These are phyloP conservation scores for Listrodromus nycthemerus DNA, from an alignment of 2,888 invertebrate species.

Conservation along the genomic window DNA sequence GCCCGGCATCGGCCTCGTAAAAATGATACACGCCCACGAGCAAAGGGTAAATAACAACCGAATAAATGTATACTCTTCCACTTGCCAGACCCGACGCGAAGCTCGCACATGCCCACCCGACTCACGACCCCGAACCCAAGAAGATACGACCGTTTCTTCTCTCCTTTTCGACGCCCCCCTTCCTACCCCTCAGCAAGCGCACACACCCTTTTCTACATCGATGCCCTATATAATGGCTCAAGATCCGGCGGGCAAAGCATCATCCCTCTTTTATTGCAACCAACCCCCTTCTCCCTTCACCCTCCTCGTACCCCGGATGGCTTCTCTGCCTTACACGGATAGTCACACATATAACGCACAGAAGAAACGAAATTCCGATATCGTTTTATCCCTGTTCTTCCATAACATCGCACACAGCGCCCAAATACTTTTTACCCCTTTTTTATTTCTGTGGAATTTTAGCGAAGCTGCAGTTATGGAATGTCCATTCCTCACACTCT, in stretches of 20 bases:
- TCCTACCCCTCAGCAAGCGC: conserved; percentile 18
- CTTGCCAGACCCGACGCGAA: conserved; percentile 8
- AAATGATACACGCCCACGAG: conserved; percentile 74
- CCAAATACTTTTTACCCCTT: neutral
- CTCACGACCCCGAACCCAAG: neutral
- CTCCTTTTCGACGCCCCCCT: conserved; percentile 50
- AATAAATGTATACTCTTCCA: conserved; percentile 69
- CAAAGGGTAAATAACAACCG: conserved; percentile 75
- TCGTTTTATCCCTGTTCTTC: conserved; percentile 31
- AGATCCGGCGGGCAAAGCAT: conserved; percentile 11
- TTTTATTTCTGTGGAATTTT: conserved; percentile 23
- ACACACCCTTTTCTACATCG: conserved; percentile 32
- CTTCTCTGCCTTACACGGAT: neutral
- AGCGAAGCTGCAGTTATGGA: conserved; percentile 10
- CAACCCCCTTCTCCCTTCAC: neutral
- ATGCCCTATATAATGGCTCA: conserved; percentile 11
- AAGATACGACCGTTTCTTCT: conserved; percentile 46
- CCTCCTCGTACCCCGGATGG: neutral
- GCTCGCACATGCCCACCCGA: conserved; percentile 12
- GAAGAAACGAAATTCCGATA: conserved; percentile 50
- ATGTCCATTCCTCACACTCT: conserved; percentile 20
- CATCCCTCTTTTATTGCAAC: conserved; percentile 35
- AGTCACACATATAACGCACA: neutral
- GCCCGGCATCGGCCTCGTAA: conserved; percentile 70
- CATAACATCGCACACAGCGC: conserved; percentile 14